Percentiles rank a stretch among this genome's conserved stretches.
Conservation (phyloP, 2,888 invertebrate genomes). For the Morpho deidamia region DNA sequence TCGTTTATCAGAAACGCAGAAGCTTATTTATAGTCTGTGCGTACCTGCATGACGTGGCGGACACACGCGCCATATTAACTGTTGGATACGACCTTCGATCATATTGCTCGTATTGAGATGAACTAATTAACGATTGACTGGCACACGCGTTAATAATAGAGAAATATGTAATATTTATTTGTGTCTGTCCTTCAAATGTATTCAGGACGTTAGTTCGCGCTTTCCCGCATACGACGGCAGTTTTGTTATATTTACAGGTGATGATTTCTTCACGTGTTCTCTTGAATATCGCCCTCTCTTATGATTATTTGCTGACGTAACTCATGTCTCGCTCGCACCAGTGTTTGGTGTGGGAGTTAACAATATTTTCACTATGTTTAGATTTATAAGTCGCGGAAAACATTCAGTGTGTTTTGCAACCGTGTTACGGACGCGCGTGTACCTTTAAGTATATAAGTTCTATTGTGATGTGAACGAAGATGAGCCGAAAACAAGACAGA, state of each 20-base stretch:
- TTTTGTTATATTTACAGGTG: slow-evolving; percentile 60
- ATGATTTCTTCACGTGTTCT: slow-evolving; percentile 48
- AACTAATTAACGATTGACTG: slow-evolving; percentile 57
- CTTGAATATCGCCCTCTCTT: slow-evolving; percentile 42
- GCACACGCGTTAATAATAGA: slow-evolving; percentile 46
- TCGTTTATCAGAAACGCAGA: slow-evolving; percentile 19
- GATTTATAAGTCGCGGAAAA: slow-evolving; percentile 53
- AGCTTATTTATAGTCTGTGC: slow-evolving; percentile 33
- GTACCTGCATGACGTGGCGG: slow-evolving; percentile 44
- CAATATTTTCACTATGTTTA: slow-evolving; percentile 57
- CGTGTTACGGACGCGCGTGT: slow-evolving; percentile 49
- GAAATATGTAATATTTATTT: slow-evolving; percentile 44
- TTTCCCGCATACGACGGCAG: slow-evolving; percentile 30
- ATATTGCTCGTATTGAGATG: slow-evolving; percentile 51
- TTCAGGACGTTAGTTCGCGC: slow-evolving; percentile 25
- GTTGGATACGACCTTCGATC: slow-evolving; percentile 39
- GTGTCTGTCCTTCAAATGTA: slow-evolving; percentile 35
- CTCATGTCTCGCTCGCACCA: slow-evolving; percentile 44
- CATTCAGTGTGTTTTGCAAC: slow-evolving; percentile 63
- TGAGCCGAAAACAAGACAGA: slow-evolving; percentile 71
- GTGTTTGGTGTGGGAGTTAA: slow-evolving; percentile 51
- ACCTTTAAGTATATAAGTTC: slow-evolving; percentile 25
- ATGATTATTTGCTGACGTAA: slow-evolving; percentile 48
- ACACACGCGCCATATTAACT: slow-evolving; percentile 31
- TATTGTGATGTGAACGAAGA: slow-evolving; percentile 52